Base-by-base conservation (phyloP, 2,113 vertebrate genomes). In the Phoenicopterus ruber region DNA sequence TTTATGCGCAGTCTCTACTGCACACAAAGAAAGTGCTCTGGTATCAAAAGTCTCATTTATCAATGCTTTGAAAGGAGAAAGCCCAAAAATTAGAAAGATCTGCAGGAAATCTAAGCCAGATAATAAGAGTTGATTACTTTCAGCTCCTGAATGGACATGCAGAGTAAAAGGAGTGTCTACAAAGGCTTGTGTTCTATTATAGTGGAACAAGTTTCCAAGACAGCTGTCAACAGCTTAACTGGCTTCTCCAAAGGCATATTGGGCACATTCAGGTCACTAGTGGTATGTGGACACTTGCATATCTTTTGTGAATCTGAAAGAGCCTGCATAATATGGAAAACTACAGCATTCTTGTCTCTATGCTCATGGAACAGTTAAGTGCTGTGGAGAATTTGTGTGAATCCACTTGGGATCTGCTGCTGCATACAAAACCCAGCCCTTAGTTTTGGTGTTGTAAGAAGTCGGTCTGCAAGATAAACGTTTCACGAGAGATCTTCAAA, bases 1-100 rank as follows among this genome's bases (percentile, higher is more conserved):
- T 46, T 17, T 31, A 77, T 34, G 2, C 0, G 0, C 13, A n/a
- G 4, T 17, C 8, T 7, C 58, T 72, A 17, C 1, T 72, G 19
- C 40, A 54, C 4, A 47, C 9, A 62, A 54, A 66, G 31, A 20
- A 59, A 28, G 2, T 6, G 5, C 18, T 50, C 7, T 38, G 20
- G 13, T 31, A 72, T 67, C 21, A 65, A 17, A 67, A 77, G 8
- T 10, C 40, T 38, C 49, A 82, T 77, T 86, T 59, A 40, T 38
- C 49, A 25, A 16, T 36, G 9, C 9, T 61, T 70, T 70, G 5
- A 70, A 81, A 69, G 26, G 7, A 90, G 8, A 85, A 88, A 69
- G 2, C 3, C 28, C 34, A 0, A 36, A 65, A 72, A 54, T 58
- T 32, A 46, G 5, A 22, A 65, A 58, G 3, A 46, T 20, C 59